phyloP scores from a whole-genome alignment of 2,888 invertebrate genomes.

The Melanchra persicariae region DNA sequence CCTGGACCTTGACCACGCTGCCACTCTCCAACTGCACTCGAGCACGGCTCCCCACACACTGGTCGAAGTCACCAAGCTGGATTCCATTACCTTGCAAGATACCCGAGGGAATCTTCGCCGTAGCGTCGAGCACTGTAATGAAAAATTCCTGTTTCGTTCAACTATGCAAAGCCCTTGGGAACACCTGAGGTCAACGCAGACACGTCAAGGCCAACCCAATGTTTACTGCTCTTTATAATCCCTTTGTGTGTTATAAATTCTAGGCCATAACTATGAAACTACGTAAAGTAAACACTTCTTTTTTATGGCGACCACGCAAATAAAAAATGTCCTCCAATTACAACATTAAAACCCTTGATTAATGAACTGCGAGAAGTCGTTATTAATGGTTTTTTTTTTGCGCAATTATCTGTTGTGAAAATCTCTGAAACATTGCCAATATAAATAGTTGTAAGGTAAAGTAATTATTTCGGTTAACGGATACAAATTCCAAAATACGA shows the following conservation, averaged over 20 bases:
- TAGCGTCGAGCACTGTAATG: constrained; percentile 93
- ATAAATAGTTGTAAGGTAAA: constrained; percentile 71
- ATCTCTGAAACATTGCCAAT: constrained; percentile 80
- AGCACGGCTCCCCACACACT: constrained; percentile 92
- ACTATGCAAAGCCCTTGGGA: constrained; percentile 70
- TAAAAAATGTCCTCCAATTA: constrained; percentile 23
- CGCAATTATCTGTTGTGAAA: constrained; percentile 76
- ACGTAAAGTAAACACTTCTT: constrained; percentile 22
- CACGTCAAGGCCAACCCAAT: constrained; percentile 55
- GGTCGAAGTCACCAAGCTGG: constrained; percentile 93
- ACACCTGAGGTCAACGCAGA: constrained; percentile 60
- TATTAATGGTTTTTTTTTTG: constrained; percentile 75
- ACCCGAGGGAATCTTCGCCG: constrained; percentile 93
- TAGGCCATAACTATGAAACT: constrained; percentile 19
- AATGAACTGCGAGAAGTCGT: constrained; percentile 60
- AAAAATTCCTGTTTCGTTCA: constrained; percentile 78
- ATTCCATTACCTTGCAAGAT: constrained; percentile 93
- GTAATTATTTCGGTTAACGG: constrained; percentile 64
- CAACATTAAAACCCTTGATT: constrained; percentile 49
- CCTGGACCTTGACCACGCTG: constrained; percentile 91
- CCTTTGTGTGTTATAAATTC: constrained; percentile 59
- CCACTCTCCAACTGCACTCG: constrained; percentile 91
- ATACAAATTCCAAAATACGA: constrained; percentile 61
- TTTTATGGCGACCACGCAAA: constrained; percentile 19
- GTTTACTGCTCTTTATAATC: constrained; percentile 57